A percentile compares a stretch with the other conserved stretches of the same genome.
phyloP scores from a whole-genome alignment of 2,113 vertebrate genomes.

The Rutilus rutilus region DNA sequence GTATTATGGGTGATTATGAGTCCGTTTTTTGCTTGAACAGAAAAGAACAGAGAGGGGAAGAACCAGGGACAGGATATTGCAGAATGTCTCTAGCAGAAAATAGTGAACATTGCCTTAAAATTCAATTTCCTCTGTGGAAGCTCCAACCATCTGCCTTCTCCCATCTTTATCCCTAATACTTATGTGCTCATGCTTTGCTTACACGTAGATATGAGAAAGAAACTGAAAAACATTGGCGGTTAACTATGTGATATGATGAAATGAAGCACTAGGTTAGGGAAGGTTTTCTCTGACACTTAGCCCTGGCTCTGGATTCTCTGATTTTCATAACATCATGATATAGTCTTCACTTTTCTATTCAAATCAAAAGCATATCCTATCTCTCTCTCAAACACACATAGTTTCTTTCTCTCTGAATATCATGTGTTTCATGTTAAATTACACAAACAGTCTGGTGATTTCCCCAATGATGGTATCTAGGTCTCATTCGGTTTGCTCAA shows the following conservation, averaged over 20 bases:
- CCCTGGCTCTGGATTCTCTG: neutral
- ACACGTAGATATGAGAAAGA: neutral
- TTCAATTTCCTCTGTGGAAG: conserved; percentile 61
- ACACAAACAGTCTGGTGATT: conserved; percentile 42
- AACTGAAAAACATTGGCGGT: neutral
- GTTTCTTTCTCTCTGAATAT: neutral
- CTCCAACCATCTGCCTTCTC: neutral
- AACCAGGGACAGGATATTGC: conserved; percentile 53
- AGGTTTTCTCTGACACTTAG: conserved; percentile 20
- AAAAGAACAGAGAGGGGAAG: conserved; percentile 5
- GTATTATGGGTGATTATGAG: conserved; percentile 18
- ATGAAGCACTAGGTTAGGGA: neutral
- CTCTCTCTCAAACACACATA: neutral
- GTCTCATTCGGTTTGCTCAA: conserved; percentile 22
- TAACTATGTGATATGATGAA: neutral
- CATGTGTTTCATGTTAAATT: neutral
- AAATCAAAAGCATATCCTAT: conserved; percentile 7
- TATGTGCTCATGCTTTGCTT: neutral
- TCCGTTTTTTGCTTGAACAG: conserved; percentile 10
- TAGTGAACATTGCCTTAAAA: conserved; percentile 31
- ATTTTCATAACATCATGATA: conserved; percentile 25
- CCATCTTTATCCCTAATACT: neutral
- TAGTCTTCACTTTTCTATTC: conserved; percentile 26
- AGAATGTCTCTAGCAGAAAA: conserved; percentile 40
- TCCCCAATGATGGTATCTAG: conserved; percentile 35